Evolutionary conservation across 2,113 vertebrate genomes (phyloP), one percentile per base, ranked within the genome.

Genomic region (Syrrhaptes paradoxus): DNA sequence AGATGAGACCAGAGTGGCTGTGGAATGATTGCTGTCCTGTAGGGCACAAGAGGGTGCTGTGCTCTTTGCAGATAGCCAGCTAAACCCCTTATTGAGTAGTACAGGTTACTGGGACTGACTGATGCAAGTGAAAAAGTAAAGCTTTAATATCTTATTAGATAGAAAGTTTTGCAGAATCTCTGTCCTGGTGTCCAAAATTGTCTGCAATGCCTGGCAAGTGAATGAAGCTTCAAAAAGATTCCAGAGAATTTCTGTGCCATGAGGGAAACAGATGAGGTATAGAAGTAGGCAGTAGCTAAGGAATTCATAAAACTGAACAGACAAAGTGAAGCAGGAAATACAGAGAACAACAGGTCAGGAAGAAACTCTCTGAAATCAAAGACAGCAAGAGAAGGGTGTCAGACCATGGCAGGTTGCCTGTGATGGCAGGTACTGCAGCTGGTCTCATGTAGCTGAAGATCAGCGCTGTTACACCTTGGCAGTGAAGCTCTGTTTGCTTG

Each of bases 21-120:
- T 49, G 77, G n/a, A 34, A 10, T 66, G 71, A 21, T 45, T 7
- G 2, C 61, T 38, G 62, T 36, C 32, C 45, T 13, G 4, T 4
- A 57, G 65, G 83, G 96, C 96, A 96, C 92, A 84, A 96, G 96
- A 97, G 95, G 96, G 95, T 94, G 96, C 96, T 97, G 77, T 90
- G 73, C 77, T 15, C 95, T 58, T 71, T 90, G 78, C 45, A 58
- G 71, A 91, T 4, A 55, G 18, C 79, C 52, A 48, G 34, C 32
- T 46, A 29, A 38, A 29, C 13, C 22, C 45, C 19, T 32, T 7
- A 5, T 24, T 13, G 17, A 46, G n/a, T 31, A 20, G 13, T 13
- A 22, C 18, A 22, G 26, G 19, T 26, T 46, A 5, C 36, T 55
- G 29, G 1, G 32, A 49, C 73, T 36, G 36, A 9, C 65, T 74